Percentiles rank a stretch among this genome's conserved stretches.
Conservation (phyloP, 1,140 invertebrate genomes). For the Orchesella cincta region DNA sequence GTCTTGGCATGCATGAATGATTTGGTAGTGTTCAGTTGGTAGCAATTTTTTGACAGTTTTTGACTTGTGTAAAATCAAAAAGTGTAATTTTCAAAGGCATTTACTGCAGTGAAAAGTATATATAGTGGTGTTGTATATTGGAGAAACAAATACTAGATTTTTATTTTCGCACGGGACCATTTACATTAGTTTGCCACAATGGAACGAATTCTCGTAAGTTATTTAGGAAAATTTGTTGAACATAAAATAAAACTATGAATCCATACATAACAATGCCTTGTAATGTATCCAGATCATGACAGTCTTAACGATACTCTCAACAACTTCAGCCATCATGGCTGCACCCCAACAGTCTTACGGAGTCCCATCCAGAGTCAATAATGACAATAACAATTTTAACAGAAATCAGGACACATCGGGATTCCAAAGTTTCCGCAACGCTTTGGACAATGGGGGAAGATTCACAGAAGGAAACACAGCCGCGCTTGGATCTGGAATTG, state of each 20-base stretch:
- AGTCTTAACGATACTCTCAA: not conserved
- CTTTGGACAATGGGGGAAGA: not conserved
- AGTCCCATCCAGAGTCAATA: slow-evolving; percentile 1
- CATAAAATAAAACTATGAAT: not conserved
- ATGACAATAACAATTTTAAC: slow-evolving; percentile 22
- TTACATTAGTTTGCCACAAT: not conserved
- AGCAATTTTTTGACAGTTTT: too few relatives aligned
- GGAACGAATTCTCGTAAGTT: not conserved
- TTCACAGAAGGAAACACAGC: not conserved
- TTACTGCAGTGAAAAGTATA: too few relatives aligned
- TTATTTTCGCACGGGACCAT: not conserved
- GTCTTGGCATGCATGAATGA: not conserved
- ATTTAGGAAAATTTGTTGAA: not conserved
- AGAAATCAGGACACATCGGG: not conserved
- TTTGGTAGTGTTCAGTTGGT: not conserved
- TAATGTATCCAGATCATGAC: not conserved
- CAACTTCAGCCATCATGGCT: not conserved
- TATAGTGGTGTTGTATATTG: too few relatives aligned
- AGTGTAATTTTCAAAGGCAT: not conserved
- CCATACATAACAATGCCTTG: not conserved
- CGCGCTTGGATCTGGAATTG: not conserved
- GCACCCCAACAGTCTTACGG: slow-evolving; percentile 27
- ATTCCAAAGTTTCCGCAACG: not conserved
- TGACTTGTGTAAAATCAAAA: too few relatives aligned
- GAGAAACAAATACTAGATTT: too few relatives aligned